These are phyloP conservation scores for Lepidocyrtinus sp. DNA, from an alignment of 2,888 invertebrate genomes.

Conservation along the genomic window DNA sequence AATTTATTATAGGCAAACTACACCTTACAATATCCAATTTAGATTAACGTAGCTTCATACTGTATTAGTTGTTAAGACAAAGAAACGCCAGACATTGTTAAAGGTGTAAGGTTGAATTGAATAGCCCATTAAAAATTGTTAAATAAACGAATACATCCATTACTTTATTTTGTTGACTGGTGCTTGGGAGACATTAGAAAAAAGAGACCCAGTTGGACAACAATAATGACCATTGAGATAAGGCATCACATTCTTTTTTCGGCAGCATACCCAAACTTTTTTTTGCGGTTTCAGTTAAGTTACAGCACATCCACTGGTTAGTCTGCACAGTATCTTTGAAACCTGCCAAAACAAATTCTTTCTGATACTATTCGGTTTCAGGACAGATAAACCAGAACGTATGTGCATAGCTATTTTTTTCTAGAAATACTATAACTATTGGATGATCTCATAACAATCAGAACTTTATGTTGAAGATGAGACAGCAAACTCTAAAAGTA, in stretches of 20 bases:
- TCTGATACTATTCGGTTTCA: background rate
- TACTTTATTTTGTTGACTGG: background rate
- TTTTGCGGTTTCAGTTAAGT: constrained; percentile 19
- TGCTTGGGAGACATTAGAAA: background rate
- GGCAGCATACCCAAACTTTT: constrained; percentile 16
- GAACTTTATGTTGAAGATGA: too few relatives aligned
- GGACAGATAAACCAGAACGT: background rate
- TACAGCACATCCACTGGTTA: background rate
- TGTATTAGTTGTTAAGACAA: constrained; percentile 1
- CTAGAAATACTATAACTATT: too few relatives aligned
- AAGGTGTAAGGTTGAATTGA: background rate
- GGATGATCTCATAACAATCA: too few relatives aligned
- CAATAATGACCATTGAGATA: constrained; percentile 54
- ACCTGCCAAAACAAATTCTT: background rate
- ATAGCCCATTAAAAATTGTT: constrained; percentile 7
- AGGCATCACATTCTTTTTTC: constrained; percentile 20
- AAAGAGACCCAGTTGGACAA: constrained; percentile 45
- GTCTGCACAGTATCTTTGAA: constrained; percentile 8
- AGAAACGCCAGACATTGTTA: constrained; percentile 5
- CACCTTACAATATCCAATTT: too few relatives aligned
- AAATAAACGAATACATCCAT: background rate
- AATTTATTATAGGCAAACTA: too few relatives aligned
- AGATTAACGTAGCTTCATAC: too few relatives aligned
- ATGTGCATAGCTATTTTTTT: too few relatives aligned
- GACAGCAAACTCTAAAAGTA: constrained; percentile 14